Evolutionary conservation across 2,888 invertebrate species (phyloP).

Genomic region (Ditylenchus weischeri): DNA sequence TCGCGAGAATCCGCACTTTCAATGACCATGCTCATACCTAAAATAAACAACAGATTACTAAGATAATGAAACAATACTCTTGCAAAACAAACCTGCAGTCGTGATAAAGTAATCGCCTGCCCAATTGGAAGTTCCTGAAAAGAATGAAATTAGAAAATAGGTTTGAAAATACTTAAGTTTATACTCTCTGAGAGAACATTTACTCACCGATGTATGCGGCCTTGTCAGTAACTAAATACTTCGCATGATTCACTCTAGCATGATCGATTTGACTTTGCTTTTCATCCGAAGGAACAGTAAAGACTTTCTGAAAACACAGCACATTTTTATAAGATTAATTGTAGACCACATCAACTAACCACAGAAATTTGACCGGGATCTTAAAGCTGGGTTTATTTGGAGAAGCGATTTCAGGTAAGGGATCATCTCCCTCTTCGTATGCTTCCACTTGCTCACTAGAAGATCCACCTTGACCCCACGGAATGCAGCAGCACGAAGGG

Average conservation of each 20-base stretch:
- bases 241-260: conserved; percentile 79
- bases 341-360: too few species aligned
- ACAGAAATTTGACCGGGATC: too few species aligned
- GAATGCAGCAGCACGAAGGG: conserved; percentile 76
- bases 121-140: conserved; percentile 76
- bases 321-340: too few species aligned
- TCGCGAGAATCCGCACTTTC: conserved; percentile 28
- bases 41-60: conserved; percentile 66
- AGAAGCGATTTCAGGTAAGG: conserved; percentile 64
- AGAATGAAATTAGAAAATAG: too few species aligned
- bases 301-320: conserved; percentile 26
- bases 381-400: conserved; percentile 38
- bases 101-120: conserved; percentile 82
- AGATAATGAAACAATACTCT: too few species aligned
- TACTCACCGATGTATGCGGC: conserved; percentile 85
- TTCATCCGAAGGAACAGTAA: conserved; percentile 30
- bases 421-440: conserved; percentile 69
- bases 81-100: not conserved
- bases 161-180: too few species aligned
- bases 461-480: conserved; percentile 71
- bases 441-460: conserved; percentile 77
- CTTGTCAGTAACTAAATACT: conserved; percentile 84
- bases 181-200: not conserved
- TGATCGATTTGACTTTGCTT: conserved; percentile 37
- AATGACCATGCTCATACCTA: conserved; percentile 74